Evolutionary conservation across 2,888 invertebrate species (phyloP), one percentile per base, ranked within the genome.

Genomic region (Noctua comes): DNA sequence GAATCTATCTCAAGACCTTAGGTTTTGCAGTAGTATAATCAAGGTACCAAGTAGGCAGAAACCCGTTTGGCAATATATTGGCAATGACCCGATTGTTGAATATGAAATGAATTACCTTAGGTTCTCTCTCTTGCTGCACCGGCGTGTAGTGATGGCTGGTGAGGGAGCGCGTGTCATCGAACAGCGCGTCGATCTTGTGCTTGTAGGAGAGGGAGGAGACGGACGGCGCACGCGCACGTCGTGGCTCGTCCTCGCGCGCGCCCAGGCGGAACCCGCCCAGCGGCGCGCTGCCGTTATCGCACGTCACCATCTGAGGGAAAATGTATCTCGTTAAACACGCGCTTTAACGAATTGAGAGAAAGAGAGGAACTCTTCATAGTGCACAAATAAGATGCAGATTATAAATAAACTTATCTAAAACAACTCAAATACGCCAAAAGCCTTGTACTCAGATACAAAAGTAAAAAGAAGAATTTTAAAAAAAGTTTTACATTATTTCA

Each of bases 171-270:
- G 97, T 97, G 91, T 98, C 98, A 91, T 98, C 98, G 95, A 99
- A 99, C 95, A 99, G 98, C 43, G 98, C 97, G 95, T 99, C 99
- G 92, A 99, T 99, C 93, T 98, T 98, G 91, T 98, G 98, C 94
- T 98, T 98, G 95, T 98, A 98, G 80, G 98, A 98, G 90, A 98
- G 97, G 21, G 97, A 97, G 76, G 96, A 97, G 77, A 97, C 93
- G 87, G 96, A 96, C 69, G 96, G 96, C 24, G 96, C 94, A 48
- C 96, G 94, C 77, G 95, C 91, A 62, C 96, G 92, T 27, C 94
- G 92, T 62, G 93, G 90, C 85, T 94, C 95, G 88, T 96, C 95
- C 68, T 96, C 96, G 82, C 96, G 95, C 88, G 91, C 91, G 88
- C 95, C 95, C 89, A 97, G 92, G 80, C 95, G 96, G 92, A 96